Conservation (phyloP, 2,888 invertebrate species). For the Caenorhabditis zanzibari region DNA sequence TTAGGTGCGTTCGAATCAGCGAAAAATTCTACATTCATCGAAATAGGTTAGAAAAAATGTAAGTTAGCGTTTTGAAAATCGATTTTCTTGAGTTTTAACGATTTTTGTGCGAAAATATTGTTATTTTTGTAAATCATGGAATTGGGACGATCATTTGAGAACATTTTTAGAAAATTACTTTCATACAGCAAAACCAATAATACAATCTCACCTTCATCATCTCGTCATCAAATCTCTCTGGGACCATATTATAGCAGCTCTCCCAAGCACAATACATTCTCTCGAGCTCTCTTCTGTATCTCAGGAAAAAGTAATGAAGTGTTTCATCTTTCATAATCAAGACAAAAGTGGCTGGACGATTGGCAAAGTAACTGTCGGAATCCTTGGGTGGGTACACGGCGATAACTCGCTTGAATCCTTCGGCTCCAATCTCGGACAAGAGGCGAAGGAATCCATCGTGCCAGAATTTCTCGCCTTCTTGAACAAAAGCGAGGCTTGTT, state of each 20-base stretch:
- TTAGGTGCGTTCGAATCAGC: too few relatives aligned
- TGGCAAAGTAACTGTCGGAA: conserved; percentile 12
- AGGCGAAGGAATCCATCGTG: conserved; percentile 80
- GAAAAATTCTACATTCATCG: too few relatives aligned
- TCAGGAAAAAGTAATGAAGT: conserved; percentile 54
- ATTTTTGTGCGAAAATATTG: too few relatives aligned
- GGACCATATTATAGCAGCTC: neutral
- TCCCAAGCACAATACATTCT: conserved; percentile 19
- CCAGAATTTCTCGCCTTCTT: conserved; percentile 79
- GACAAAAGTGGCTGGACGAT: conserved; percentile 31
- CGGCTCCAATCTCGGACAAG: conserved; percentile 34
- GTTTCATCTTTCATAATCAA: conserved; percentile 8
- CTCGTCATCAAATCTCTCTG: neutral
- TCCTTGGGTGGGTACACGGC: conserved; percentile 25
- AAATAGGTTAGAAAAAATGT: too few relatives aligned
- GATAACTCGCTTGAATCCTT: conserved; percentile 1
- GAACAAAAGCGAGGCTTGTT: conserved; percentile 64
- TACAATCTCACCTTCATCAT: conserved; percentile 17
- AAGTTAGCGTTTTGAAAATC: too few relatives aligned
- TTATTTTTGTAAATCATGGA: too few relatives aligned
- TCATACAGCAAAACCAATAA: too few relatives aligned
- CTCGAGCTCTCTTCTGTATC: conserved; percentile 38
- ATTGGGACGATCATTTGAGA: too few relatives aligned
- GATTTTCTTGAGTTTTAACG: too few relatives aligned
- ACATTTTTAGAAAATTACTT: too few relatives aligned